Evolutionary conservation across 2,888 invertebrate genomes (phyloP), one percentile per base, ranked within the genome.

Genomic region (Polyommatus icarus): DNA sequence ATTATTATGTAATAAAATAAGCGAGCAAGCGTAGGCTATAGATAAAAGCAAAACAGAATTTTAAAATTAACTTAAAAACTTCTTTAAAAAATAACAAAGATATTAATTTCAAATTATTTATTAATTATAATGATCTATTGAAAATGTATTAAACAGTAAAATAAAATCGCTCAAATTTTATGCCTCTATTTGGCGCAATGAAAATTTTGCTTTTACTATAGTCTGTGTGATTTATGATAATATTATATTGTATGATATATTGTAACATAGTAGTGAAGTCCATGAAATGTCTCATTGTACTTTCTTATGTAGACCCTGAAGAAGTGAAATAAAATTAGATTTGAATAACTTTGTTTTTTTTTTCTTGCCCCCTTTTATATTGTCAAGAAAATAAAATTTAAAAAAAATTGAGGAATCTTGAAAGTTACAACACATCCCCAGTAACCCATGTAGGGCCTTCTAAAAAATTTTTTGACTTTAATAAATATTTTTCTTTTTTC

Each of bases 311-410:
- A 91, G 91, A 85, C 89, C 88, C 87, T 88, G 84, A 89, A 87
- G 88, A 84, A 90, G 90, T 88, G 85, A 90, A 92, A 90, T 91
- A 91, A 92, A 88, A 85, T 85, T 92, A 91, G 91, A 91, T 88
- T 89, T 87, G 81, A 81, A 84, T 86, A 83, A 78, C 18, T 81
- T 81, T 80, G 83, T 84, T 83, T 85, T 83, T 87, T 15, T 24
- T 83, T 86, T 87, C 36, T 85, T 80, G 78, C n/a, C 77, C 24
- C 36, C 29, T 76, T 29, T 59, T 59, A 7, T 59, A 3, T 15
- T 7, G n/a, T 10, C 46, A 46, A 46, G 10, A 46, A 46, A 46
- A 46, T 46, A 40, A 40, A 40, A 10, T 10, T 10, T 40, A 10
- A 40, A 8, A 40, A 40, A 40, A 46, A 46, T 46, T 10, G 46